These are phyloP conservation scores for Cephus spinipes DNA, from an alignment of 2,888 invertebrate genomes.

Conservation along the genomic window DNA sequence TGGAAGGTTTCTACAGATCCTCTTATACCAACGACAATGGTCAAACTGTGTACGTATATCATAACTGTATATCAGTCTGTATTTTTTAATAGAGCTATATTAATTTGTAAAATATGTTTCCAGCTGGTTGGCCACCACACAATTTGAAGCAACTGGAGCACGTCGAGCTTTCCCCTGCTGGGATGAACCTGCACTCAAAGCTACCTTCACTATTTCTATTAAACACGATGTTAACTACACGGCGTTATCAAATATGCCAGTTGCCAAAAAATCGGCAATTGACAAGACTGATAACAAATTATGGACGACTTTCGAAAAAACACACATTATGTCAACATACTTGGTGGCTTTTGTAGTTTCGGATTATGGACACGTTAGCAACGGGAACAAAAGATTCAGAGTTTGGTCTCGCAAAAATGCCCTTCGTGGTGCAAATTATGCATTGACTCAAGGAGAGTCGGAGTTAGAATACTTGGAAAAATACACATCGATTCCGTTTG, in stretches of 20 bases:
- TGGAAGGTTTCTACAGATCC: conserved; percentile 78
- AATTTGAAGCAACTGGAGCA: conserved; percentile 71
- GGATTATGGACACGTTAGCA: conserved; percentile 94
- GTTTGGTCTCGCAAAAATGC: too few species aligned
- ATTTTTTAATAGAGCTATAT: too few species aligned
- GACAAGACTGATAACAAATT: conserved; percentile 23
- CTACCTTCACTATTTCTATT: conserved; percentile 63
- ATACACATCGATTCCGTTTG: too few species aligned
- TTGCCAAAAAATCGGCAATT: conserved; percentile 11
- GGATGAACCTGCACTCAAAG: conserved; percentile 72
- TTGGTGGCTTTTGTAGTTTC: conserved; percentile 94
- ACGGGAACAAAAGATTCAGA: too few species aligned
- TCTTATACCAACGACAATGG: conserved; percentile 69
- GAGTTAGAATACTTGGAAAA: too few species aligned
- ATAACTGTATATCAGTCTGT: too few species aligned
- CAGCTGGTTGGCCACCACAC: conserved; percentile 76
- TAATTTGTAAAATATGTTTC: conserved; percentile 31
- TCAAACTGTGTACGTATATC: conserved; percentile 55
- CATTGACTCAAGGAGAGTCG: too few species aligned
- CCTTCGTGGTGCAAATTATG: too few species aligned
- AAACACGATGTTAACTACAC: too few species aligned
- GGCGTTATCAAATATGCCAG: conserved; percentile 57
- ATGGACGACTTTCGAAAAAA: conserved; percentile 75
- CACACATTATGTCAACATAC: conserved; percentile 96
- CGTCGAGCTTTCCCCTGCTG: conserved; percentile 71